Evolutionary conservation across 2,888 invertebrate species (phyloP), one percentile per base, ranked within the genome.

Genomic region (Epirrhoe tristata): DNA sequence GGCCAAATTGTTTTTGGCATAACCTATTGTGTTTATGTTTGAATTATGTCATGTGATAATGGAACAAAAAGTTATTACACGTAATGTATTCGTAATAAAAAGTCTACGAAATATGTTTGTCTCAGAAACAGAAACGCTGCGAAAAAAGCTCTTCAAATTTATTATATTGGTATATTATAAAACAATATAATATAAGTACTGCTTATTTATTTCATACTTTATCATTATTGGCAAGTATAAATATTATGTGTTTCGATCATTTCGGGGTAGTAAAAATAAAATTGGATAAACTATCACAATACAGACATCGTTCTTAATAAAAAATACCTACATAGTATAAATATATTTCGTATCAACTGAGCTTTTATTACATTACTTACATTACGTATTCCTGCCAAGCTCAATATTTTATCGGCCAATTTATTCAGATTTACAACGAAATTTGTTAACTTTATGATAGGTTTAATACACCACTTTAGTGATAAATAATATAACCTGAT

Each of bases 1-100:
- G 16, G 58, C 62, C 57, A 50, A 48, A 57, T 55, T 53, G 58
- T 24, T 58, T 39, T 52, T 46, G 52, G 8, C 17, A 12, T 17
- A 52, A 24, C 2, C 43, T 46, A 43, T 43, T 43, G 34, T 34
- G 17, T 14, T 52, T 59, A 36, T 59, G 51, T 39, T 52, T 14
- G 10, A n/a, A 7, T 50, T 36, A 17, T 17, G 43, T 16, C 10
- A 24, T 56, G 24, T 17, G 10, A 39, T 39, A 39, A 39, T 39
- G 10, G 10, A 7, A 39, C 6, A 39, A 39, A 10, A 10, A 39
- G 7, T 39, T 39, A 39, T 3, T 10, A 39, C 10, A 24, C 24
- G 24, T 24, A 24, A 24, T 24, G 24, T 24, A 24, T 24, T 24
- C 24, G 24, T 24, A 24, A 24, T 24, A 24, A 24, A 24, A 24